Evolutionary conservation across 2,797 vertebrate genomes (phyloP).

Genomic region (Gallinago solitaria): DNA sequence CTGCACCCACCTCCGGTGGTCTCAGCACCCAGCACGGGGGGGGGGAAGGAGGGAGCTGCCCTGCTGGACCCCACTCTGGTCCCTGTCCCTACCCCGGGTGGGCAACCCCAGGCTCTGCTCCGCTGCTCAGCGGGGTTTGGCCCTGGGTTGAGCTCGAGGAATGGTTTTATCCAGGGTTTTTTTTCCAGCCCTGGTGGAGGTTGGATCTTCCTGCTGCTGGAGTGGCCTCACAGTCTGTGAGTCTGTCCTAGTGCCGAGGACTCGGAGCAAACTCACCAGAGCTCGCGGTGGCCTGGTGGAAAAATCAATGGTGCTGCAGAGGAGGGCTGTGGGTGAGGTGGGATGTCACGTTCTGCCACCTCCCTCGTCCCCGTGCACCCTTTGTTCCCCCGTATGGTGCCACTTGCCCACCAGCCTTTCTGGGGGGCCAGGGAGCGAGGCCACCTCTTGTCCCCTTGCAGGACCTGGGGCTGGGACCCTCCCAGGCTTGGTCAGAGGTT

Average conservation of each 20-base stretch:
- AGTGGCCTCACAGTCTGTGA: accelerated
- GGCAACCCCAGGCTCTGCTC: neutral
- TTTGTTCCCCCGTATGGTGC: accelerated
- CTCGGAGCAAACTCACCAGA: neutral
- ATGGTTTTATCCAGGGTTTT: neutral
- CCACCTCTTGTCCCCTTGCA: neutral
- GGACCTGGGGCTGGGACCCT: accelerated
- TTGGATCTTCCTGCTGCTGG: neutral
- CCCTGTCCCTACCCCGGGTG: neutral
- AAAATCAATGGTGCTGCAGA: neutral
- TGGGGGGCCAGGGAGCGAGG: neutral
- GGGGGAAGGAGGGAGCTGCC: neutral
- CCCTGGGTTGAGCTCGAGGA: neutral
- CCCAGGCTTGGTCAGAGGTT: neutral
- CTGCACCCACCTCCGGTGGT: accelerated
- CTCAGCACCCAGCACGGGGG: neutral
- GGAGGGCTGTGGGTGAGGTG: neutral
- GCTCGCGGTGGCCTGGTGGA: neutral
- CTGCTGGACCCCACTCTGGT: accelerated
- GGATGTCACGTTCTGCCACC: accelerated
- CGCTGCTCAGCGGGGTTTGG: neutral
- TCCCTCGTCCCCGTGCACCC: neutral
- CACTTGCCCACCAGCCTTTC: neutral
- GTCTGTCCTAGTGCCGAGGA: neutral
- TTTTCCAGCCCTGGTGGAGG: neutral